phyloP scores from a whole-genome alignment of 2,113 vertebrate genomes.

The Phoenicopterus ruber region DNA sequence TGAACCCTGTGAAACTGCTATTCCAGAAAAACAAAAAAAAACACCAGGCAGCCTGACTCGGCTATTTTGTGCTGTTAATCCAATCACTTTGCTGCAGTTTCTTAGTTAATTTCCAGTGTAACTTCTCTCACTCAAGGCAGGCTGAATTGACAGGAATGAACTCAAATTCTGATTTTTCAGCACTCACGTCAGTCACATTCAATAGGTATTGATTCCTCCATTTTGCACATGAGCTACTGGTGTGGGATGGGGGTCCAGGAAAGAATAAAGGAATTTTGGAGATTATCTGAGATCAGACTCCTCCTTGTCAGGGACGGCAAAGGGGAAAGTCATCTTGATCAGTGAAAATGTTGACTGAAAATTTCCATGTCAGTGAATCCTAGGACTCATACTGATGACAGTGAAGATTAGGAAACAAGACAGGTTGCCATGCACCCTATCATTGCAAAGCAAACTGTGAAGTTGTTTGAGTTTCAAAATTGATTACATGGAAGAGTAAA shows the following conservation, averaged over 20 bases:
- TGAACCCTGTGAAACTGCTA: neutral
- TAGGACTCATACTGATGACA: neutral
- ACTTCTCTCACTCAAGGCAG: neutral
- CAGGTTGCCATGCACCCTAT: neutral
- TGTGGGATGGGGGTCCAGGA: neutral
- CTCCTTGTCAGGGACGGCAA: neutral
- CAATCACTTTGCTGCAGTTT: neutral
- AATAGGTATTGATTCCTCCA: neutral
- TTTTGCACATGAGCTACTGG: neutral
- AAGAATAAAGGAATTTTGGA: neutral
- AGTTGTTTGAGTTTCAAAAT: neutral
- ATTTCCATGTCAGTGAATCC: neutral
- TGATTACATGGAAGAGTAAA: neutral
- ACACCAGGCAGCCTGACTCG: neutral
- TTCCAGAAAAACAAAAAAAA: neutral
- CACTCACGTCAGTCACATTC: neutral
- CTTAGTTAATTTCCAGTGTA: neutral
- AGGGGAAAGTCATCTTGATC: neutral
- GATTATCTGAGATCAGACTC: neutral
- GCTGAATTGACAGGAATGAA: neutral
- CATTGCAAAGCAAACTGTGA: neutral
- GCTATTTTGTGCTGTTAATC: neutral
- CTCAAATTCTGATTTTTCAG: conserved; percentile 18
- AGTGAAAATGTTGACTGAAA: neutral
- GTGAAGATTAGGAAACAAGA: neutral